Evolutionary conservation across 2,113 vertebrate species (phyloP).

Genomic region (Tenebrosternarchus preto): DNA sequence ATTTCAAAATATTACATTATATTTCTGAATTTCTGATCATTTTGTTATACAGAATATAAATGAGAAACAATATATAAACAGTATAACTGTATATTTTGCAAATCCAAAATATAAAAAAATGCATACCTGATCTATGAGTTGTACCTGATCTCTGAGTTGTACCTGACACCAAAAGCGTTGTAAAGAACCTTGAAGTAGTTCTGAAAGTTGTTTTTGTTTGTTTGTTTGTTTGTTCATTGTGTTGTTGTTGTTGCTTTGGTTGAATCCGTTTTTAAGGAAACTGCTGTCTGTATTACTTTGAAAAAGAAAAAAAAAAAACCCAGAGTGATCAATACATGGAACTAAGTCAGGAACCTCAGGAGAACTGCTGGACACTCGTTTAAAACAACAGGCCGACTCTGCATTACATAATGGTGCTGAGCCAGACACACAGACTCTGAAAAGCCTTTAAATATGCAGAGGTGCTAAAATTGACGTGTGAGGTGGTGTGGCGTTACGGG

Average conservation of each 20-base stretch:
- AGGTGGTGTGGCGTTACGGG: slow-evolving; percentile 54
- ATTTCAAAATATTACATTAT: too few relatives aligned
- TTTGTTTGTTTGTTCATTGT: too few relatives aligned
- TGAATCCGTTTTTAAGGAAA: not conserved
- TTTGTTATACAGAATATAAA: too few relatives aligned
- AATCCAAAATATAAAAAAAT: too few relatives aligned
- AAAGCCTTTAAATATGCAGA: slow-evolving; percentile 62
- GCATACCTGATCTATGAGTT: too few relatives aligned
- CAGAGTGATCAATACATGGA: slow-evolving; percentile 34
- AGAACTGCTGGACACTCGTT: slow-evolving; percentile 37
- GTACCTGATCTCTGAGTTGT: too few relatives aligned
- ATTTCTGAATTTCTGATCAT: too few relatives aligned
- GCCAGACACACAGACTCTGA: slow-evolving; percentile 53
- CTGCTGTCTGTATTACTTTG: not conserved
- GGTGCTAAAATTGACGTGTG: slow-evolving; percentile 61
- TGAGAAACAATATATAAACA: too few relatives aligned
- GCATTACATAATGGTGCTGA: slow-evolving; percentile 63
- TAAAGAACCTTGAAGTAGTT: too few relatives aligned
- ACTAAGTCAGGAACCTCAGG: slow-evolving; percentile 14
- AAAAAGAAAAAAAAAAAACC: not conserved
- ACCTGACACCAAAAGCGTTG: not conserved
- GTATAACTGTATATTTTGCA: too few relatives aligned
- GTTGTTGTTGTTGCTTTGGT: too few relatives aligned
- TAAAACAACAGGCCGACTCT: slow-evolving; percentile 48
- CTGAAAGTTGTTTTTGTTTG: too few relatives aligned